Percentiles rank a stretch among this genome's conserved stretches.
Conservation (phyloP, 2,113 vertebrate species). For the Furnarius figulus region DNA sequence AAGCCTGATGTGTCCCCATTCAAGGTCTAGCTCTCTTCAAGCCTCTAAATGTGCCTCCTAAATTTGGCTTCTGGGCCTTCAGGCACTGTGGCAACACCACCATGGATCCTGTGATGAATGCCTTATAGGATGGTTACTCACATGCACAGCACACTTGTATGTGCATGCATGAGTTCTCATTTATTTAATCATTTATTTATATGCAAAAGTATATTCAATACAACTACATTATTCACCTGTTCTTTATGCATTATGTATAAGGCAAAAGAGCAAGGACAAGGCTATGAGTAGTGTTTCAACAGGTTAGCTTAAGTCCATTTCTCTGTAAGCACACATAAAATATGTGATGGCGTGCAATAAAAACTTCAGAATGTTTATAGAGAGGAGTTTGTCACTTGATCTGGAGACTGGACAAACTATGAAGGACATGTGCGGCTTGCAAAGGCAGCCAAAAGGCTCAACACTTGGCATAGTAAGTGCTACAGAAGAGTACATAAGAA, state of each 20-base stretch:
- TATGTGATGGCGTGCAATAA: background rate
- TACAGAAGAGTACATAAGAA: background rate
- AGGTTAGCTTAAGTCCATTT: background rate
- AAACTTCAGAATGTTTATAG: background rate
- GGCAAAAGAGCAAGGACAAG: background rate
- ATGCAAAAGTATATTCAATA: background rate
- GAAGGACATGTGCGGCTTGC: background rate
- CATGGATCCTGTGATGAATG: background rate
- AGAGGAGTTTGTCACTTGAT: background rate
- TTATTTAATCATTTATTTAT: background rate
- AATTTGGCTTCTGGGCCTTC: background rate
- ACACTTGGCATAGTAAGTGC: background rate
- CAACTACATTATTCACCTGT: background rate
- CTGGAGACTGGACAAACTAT: background rate
- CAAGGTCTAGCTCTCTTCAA: background rate
- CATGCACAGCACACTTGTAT: fast-evolving
- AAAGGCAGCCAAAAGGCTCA: background rate
- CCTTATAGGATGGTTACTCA: background rate
- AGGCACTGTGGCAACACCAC: background rate
- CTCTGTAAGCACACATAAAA: background rate
- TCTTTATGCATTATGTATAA: background rate
- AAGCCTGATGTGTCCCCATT: background rate
- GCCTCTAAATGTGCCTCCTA: background rate
- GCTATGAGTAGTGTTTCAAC: background rate
- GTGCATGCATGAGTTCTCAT: background rate